Base-by-base conservation (phyloP, 2,113 vertebrate species). In the Pterophyllum scalare region DNA sequence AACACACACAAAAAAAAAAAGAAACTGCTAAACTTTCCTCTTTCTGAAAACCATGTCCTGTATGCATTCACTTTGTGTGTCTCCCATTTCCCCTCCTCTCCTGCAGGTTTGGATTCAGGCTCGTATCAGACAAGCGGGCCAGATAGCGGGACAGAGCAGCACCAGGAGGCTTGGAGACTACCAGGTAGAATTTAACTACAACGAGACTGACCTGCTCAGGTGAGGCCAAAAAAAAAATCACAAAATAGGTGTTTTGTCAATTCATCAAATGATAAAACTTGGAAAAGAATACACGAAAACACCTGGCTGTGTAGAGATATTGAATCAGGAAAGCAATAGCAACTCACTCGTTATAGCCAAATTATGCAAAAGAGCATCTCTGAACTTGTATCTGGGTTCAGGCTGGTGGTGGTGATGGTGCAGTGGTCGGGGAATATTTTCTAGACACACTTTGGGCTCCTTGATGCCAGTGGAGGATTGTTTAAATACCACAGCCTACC, bases 131-230 rank as follows among this genome's bases (percentile, higher is more conserved):
- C 98, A 99, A 89, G 96, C 96, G 2, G 97, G 97, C 13, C 89
- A 95, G 88, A 96, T 99, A 59, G 95, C 96, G 3, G 98, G 98
- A 31, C 98, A 99, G 94, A 97, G 96, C 92, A 99, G 98, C 93
- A 98, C 97, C 80, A 95, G 98, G 75, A 96, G 98, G 77, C 98
- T 99, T 4, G 98, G 98, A 72, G 98, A 99, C 91, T 99, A 99
- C 94, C 94, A 96, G 88, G 97, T 98, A 84, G 99, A 99, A 83
- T 97, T 98, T 0, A 97, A 96, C 96, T 99, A 98, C 93, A 97
- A 95, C 6, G 98, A 99, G 88, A 97, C 98, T 15, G 98, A 99
- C 58, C 87, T 98, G 40, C 97, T 99, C 87, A 98, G 98, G 98
- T 99, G 86, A 95, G 10, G 40, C 3, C 2, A 20, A 22, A 38